Evolutionary conservation across 2,888 invertebrate genomes (phyloP).

Genomic region (Lordiphosa fenestrarum): DNA sequence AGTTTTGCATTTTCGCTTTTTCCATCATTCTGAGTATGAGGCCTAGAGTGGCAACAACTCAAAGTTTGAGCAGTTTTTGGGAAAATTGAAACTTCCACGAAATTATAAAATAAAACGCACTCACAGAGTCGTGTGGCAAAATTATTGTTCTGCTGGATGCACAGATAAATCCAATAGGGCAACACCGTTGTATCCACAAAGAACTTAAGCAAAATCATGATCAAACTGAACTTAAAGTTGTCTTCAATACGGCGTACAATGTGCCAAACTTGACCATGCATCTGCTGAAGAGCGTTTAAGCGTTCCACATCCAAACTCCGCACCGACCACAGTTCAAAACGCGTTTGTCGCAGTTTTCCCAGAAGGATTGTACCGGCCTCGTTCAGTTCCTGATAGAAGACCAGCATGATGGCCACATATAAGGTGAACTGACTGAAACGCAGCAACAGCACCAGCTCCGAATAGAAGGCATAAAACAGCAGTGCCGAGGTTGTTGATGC

Average conservation of each 20-base stretch:
- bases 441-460: constrained; percentile 55
- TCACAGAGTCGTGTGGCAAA: constrained; percentile 27
- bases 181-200: constrained; percentile 54
- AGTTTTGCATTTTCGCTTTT: no score
- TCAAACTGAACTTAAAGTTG: constrained; percentile 57
- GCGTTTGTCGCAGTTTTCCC: constrained; percentile 38
- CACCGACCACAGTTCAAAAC: constrained; percentile 23
- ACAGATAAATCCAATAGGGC: constrained; percentile 64
- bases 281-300: constrained; percentile 42
- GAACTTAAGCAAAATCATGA: constrained; percentile 49
- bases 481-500: constrained; percentile 1
- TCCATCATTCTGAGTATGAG: no score
- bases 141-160: not conserved
- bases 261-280: constrained; percentile 58
- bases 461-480: constrained; percentile 40
- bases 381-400: constrained; percentile 46
- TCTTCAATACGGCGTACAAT: constrained; percentile 50
- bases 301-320: constrained; percentile 28
- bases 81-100: no score
- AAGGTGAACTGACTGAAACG: constrained; percentile 60
- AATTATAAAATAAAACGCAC: constrained; percentile 6
- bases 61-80: no score
- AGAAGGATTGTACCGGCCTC: constrained; percentile 17
- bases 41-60: no score
- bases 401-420: constrained; percentile 37